Base-by-base conservation (phyloP, 2,797 vertebrate species). In the Hirundo rustica region DNA sequence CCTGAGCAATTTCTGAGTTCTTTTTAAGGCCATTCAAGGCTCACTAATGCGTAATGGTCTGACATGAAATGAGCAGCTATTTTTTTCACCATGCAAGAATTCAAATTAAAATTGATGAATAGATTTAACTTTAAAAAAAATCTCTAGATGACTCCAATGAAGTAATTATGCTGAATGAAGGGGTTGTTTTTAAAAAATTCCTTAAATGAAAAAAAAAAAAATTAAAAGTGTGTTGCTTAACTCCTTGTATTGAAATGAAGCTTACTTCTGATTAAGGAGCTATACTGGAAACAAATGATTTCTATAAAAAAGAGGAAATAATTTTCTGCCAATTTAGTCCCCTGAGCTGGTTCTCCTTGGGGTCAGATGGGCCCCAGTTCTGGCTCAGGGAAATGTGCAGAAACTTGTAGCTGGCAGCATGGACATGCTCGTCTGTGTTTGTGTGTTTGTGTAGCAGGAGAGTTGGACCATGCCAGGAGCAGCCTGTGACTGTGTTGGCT, bases 171-270 rank as follows among this genome's bases (percentile, higher is more conserved):
- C 5, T 66, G 21, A 82, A 42, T 36, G 7, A 34, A 55, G 2
- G 9, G 32, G 38, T 38, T 38, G 38, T 38, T 13, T 64, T 62
- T 11, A 89, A 51, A 27, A 23, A 30, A 1, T 3, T 48, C 25
- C 40, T 36, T 68, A 40, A 62, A 51, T 61, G 1, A 40, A 72
- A 70, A 70, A 54, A 70, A 70, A 70, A 61, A 70, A 77, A 18
- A 7, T 10, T n/a, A 0, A 73, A 73, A 55, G 5, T 40, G 0
- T 0, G 1, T 36, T 89, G 4, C 30, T 23, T 68, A 50, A 30
- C 14, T 86, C 19, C 1, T 36, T 12, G 25, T 8, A 13, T 60
- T 73, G 45, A 87, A 76, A 51, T 51, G 20, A 81, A 76, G 25
- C 14, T 44, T 50, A 8, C 3, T 66, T 91, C 34, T 67, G 22